These are phyloP conservation scores for Rhamnusium bicolor DNA, from an alignment of 2,888 invertebrate genomes.

Conservation along the genomic window DNA sequence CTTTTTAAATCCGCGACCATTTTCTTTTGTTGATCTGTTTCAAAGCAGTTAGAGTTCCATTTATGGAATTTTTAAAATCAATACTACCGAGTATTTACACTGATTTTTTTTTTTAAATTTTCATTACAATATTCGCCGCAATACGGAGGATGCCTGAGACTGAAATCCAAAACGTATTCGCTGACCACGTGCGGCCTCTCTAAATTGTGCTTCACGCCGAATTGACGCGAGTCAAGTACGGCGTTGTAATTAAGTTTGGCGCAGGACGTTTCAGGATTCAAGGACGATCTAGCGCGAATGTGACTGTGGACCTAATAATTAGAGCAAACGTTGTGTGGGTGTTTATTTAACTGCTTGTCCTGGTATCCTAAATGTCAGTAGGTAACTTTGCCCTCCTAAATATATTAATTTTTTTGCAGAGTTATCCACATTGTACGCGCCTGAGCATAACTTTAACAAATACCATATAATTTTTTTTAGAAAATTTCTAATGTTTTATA, in stretches of 20 bases:
- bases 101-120: neutral
- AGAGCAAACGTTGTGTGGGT: constrained; percentile 56
- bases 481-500: constrained; percentile 45
- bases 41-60: no score
- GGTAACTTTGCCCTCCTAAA: constrained; percentile 54
- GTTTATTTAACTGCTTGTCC: constrained; percentile 70
- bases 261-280: constrained; percentile 61
- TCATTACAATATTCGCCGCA: neutral
- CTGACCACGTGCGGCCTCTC: neutral
- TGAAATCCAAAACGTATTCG: neutral
- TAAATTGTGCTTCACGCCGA: constrained; percentile 12
- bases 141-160: neutral
- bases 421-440: constrained; percentile 46
- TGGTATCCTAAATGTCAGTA: constrained; percentile 64
- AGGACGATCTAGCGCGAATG: constrained; percentile 68
- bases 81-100: no score
- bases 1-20: no score
- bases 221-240: neutral
- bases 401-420: constrained; percentile 32
- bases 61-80: no score
- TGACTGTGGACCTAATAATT: constrained; percentile 37
- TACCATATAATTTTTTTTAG: constrained; percentile 56
- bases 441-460: constrained; percentile 52
- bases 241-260: constrained; percentile 30
- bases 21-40: no score